phyloP scores from a whole-genome alignment of 2,113 vertebrate genomes.

The Mola mola region DNA sequence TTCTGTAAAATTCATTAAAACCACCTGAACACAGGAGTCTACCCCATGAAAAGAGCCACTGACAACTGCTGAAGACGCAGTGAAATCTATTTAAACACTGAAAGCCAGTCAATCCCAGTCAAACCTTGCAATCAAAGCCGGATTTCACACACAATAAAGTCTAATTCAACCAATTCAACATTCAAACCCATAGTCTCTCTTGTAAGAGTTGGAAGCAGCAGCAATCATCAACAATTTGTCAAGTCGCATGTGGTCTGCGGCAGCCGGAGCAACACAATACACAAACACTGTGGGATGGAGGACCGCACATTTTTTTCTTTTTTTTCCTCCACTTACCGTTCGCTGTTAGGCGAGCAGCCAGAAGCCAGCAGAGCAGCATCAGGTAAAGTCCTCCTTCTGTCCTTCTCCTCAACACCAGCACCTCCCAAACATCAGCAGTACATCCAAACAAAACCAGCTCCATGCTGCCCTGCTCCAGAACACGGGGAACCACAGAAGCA shows the following conservation, averaged over 20 bases:
- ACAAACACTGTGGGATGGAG: constrained; percentile 13
- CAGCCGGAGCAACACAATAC: constrained; percentile 15
- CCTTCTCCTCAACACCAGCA: constrained; percentile 43
- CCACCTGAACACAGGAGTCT: too few species aligned
- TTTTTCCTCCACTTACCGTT: constrained; percentile 66
- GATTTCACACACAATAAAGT: too few species aligned
- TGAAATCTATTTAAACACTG: too few species aligned
- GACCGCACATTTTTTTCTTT: not conserved
- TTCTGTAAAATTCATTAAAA: too few species aligned
- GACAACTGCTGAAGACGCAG: too few species aligned
- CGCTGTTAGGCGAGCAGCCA: constrained; percentile 39
- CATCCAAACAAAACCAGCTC: constrained; percentile 50
- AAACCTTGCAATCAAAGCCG: not conserved
- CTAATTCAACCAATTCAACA: not conserved
- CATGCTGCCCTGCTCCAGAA: constrained; percentile 62
- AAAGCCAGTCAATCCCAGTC: constrained; percentile 1
- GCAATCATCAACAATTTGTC: constrained; percentile 28
- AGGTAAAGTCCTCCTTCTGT: constrained; percentile 49
- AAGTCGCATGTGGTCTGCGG: constrained; percentile 30
- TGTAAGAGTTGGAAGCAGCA: too few species aligned
- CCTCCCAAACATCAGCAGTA: constrained; percentile 46
- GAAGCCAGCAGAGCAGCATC: constrained; percentile 69
- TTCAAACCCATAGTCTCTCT: not conserved
- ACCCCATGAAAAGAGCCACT: too few species aligned
- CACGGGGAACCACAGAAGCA: constrained; percentile 14